phyloP scores from a whole-genome alignment of 2,888 invertebrate genomes.

The Folsomia manolachei region DNA sequence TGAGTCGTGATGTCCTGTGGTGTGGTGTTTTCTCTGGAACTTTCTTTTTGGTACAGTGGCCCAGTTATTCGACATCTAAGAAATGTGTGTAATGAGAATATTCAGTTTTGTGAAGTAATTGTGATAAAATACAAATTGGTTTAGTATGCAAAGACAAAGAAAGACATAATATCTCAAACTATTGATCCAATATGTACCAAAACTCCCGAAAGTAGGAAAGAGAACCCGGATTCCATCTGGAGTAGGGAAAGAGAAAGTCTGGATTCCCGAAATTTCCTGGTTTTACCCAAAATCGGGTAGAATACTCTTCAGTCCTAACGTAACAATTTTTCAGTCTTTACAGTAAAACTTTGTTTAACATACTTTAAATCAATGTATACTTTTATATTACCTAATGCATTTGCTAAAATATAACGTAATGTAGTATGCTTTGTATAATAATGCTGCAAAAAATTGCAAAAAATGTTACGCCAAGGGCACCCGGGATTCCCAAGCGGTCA shows the following conservation, averaged over 20 bases:
- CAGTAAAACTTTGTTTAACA: not conserved
- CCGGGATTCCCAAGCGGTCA: conserved; percentile 52
- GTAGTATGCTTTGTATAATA: not conserved
- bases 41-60: too few species aligned
- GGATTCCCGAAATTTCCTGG: not conserved
- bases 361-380: not conserved
- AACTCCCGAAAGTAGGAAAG: too few species aligned
- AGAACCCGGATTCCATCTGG: not conserved
- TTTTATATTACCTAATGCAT: not conserved
- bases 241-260: conserved; percentile 5
- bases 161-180: not conserved
- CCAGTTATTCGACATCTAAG: not conserved
- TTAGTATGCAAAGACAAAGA: not conserved
- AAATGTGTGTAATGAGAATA: not conserved
- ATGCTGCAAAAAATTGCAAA: not conserved
- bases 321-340: not conserved
- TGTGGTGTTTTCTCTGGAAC: too few species aligned
- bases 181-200: too few species aligned
- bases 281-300: not conserved
- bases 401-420: not conserved
- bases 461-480: conserved; percentile 39
- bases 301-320: not conserved
- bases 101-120: not conserved
- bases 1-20: not conserved
- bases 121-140: too few species aligned